Percentiles rank a stretch among this genome's conserved stretches.
Evolutionary conservation across 2,113 vertebrate genomes (phyloP).

Genomic region (Hiodon alosoides): DNA sequence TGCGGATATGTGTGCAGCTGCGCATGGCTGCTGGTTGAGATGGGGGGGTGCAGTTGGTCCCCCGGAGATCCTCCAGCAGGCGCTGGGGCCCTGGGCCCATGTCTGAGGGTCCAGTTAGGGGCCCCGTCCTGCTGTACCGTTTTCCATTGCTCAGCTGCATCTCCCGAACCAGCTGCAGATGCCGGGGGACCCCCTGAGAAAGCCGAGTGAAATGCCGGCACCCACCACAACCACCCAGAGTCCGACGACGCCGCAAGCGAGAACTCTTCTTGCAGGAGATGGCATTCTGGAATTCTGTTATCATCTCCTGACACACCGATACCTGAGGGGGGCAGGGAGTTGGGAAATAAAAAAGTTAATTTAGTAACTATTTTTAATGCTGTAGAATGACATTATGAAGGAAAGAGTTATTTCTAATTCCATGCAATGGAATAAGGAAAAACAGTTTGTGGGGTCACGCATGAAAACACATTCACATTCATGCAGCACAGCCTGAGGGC

Average conservation of each 20-base stretch:
- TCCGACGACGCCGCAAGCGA: slow-evolving; percentile 69
- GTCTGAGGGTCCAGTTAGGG: slow-evolving; percentile 57
- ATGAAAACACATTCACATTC: too few relatives aligned
- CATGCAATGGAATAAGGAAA: too few relatives aligned
- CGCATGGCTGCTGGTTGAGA: slow-evolving; percentile 34
- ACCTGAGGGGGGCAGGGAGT: slow-evolving; percentile 55
- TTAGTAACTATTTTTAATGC: too few relatives aligned
- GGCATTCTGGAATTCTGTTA: slow-evolving; percentile 76
- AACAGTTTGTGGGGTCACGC: too few relatives aligned
- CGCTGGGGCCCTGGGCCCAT: slow-evolving; percentile 74
- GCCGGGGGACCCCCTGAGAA: slow-evolving; percentile 52
- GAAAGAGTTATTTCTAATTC: too few relatives aligned
- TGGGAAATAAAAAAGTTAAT: slow-evolving; percentile 4
- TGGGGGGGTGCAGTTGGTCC: slow-evolving; percentile 39
- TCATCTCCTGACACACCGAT: slow-evolving; percentile 85
- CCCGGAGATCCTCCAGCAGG: slow-evolving; percentile 73
- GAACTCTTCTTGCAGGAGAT: slow-evolving; percentile 82
- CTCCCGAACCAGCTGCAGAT: slow-evolving; percentile 72
- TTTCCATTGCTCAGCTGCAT: slow-evolving; percentile 83
- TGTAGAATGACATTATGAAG: too few relatives aligned
- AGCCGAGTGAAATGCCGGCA: slow-evolving; percentile 52
- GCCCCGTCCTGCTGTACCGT: slow-evolving; percentile 69
- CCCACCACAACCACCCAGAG: slow-evolving; percentile 51
- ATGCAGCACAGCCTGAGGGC: too few relatives aligned
- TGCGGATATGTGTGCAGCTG: slow-evolving; percentile 62